phyloP scores from a whole-genome alignment of 64 coral and sea anemone species.

The Trachythela sp. region DNA sequence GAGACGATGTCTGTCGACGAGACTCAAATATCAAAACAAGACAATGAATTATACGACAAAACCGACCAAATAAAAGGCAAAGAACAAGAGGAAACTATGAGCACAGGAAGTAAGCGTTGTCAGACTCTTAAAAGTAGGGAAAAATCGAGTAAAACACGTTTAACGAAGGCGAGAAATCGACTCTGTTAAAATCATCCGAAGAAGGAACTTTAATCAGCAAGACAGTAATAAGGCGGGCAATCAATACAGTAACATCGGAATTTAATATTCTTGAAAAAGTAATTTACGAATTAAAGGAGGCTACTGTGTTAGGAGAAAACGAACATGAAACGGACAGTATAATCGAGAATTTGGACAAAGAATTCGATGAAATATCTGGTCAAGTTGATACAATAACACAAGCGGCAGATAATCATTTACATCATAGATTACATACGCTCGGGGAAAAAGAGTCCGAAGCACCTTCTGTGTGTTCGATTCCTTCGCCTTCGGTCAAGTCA shows the following conservation, averaged over 20 bases:
- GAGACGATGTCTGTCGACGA: too few species aligned
- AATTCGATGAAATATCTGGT: constrained; percentile 16
- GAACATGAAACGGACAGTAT: constrained; percentile 5
- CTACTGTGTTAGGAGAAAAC: constrained; percentile 10
- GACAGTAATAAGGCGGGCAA: neutral
- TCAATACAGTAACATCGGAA: constrained; percentile 7
- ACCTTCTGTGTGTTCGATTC: neutral
- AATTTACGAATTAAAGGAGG: constrained; percentile 22
- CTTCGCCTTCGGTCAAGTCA: too few species aligned
- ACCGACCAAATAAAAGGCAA: neutral
- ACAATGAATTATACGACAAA: neutral
- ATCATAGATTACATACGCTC: neutral
- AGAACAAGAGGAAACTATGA: neutral
- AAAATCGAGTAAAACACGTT: neutral
- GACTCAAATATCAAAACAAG: neutral
- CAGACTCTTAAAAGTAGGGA: neutral
- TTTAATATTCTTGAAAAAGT: constrained; percentile 27
- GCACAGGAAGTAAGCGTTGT: neutral
- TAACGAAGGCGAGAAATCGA: too few species aligned
- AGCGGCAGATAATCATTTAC: neutral
- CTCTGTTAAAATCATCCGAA: too few species aligned
- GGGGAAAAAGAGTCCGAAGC: neutral
- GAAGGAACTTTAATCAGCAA: neutral
- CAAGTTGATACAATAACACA: constrained; percentile 4
- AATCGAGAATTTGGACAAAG: constrained; percentile 23